Evolutionary conservation across 2,797 vertebrate genomes (phyloP), one percentile per base, ranked within the genome.

Genomic region (Acrossocheilus wenchowensis): DNA sequence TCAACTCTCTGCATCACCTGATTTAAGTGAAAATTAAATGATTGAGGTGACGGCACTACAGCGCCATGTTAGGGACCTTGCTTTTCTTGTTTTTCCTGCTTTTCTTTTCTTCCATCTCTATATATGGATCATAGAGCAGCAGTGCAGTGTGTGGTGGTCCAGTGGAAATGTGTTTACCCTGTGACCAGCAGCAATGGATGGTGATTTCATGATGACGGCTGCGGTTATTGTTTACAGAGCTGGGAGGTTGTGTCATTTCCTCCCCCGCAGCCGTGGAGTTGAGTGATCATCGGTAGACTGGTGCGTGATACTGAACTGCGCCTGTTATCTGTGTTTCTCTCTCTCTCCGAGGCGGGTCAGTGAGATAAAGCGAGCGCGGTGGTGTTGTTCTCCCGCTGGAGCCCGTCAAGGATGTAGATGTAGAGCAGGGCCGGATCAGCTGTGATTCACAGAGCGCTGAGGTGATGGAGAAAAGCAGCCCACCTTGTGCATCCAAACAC

Each of bases 221-320:
- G 60, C 23, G 30, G 30, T 69, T 68, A 23, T 26, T 68, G 74
- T 84, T 84, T 84, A 84, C 45, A 21, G 48, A 84, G 74, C 62
- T 77, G 83, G 60, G 23, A n/a, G 74, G 73, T 68, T 17, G 21
- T 39, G 30, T 12, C 82, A 75, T 83, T 62, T 48, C 60, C 19
- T 54, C 68, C 66, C 50, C 81, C 11, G 64, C 64, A 48, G 57
- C n/a, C 17, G 34, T 69, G 19, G 39, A n/a, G 9, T 23, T 50
- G 34, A 52, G 48, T 19, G 69, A 60, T 83, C 52, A 23, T 57
- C 12, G 2, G 10, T 30, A 69, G 48, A 30, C 21, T 6, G 41
- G 34, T 17, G 17, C 82, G 23, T 68, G 78, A 81, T 36, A 45
- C 72, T 11, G 30, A 34, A 52, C 73, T 15, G 82, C 45, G 39